phyloP scores from a whole-genome alignment of 2,113 vertebrate genomes.

The Panthera tigris region DNA sequence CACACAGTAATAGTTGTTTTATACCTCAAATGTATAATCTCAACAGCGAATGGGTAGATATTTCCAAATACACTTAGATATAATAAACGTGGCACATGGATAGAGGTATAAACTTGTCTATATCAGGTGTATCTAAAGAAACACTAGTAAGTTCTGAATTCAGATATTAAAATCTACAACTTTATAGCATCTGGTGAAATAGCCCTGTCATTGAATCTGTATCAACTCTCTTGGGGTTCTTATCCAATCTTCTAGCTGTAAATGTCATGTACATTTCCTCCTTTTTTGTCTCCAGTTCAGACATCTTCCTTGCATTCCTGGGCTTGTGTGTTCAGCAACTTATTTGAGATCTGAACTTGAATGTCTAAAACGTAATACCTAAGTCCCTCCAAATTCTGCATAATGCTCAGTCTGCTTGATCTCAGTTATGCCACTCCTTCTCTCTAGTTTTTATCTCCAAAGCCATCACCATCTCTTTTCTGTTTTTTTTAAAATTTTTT shows the following conservation, averaged over 20 bases:
- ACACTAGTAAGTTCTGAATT: background rate
- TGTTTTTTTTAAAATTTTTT: background rate
- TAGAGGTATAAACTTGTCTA: background rate
- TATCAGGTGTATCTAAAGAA: background rate
- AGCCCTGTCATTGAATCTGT: background rate
- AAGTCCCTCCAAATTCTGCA: background rate
- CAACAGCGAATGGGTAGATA: background rate
- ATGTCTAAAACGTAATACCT: background rate
- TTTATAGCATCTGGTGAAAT: background rate
- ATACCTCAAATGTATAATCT: background rate
- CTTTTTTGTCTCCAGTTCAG: background rate
- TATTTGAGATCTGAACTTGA: background rate
- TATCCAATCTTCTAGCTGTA: background rate
- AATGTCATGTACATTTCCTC: background rate
- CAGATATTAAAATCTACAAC: background rate
- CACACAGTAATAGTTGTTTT: background rate
- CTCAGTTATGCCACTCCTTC: background rate
- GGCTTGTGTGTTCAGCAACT: background rate
- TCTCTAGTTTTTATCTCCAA: background rate
- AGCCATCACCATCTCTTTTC: background rate
- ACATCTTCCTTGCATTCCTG: too few species aligned
- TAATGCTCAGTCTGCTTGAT: background rate
- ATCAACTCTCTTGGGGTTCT: background rate
- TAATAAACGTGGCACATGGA: background rate
- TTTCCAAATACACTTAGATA: background rate